Evolutionary conservation across 2,113 vertebrate species (phyloP).

Genomic region (Probosciger aterrimus): DNA sequence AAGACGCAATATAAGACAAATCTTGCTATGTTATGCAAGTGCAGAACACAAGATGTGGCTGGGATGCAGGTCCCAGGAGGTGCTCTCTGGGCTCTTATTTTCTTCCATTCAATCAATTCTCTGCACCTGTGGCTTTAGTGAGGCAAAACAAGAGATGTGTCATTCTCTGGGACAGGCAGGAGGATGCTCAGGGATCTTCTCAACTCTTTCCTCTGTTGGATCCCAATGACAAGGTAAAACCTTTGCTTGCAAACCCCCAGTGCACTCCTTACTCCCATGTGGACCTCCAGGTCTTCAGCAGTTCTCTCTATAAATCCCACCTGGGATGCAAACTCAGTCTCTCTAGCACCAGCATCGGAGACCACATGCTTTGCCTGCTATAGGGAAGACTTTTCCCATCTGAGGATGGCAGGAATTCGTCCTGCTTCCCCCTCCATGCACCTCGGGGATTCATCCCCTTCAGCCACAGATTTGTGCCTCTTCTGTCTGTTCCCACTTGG

Average conservation of each 20-base stretch:
- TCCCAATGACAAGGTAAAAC: background rate
- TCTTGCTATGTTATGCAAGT: background rate
- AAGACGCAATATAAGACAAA: background rate
- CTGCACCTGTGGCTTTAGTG: background rate
- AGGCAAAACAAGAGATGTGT: background rate
- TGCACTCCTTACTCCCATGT: background rate
- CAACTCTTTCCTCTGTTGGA: background rate
- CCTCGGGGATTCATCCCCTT: background rate
- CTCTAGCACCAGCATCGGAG: background rate
- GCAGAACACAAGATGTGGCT: background rate
- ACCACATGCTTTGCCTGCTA: background rate
- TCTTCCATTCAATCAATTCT: background rate
- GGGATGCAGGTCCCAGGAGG: background rate
- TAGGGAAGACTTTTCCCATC: background rate
- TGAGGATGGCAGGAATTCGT: background rate
- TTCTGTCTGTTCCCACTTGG: background rate
- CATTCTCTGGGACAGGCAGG: background rate
- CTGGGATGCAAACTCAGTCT: background rate
- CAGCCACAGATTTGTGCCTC: background rate
- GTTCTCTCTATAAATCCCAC: background rate
- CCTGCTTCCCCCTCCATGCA: accelerated
- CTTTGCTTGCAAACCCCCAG: background rate
- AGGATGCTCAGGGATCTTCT: background rate
- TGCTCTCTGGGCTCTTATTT: background rate
- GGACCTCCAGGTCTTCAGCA: background rate